These are phyloP conservation scores for Sycon ciliatum DNA, from an alignment of 37 sponge, comb jelly and placozoan genomes.

Conservation along the genomic window DNA sequence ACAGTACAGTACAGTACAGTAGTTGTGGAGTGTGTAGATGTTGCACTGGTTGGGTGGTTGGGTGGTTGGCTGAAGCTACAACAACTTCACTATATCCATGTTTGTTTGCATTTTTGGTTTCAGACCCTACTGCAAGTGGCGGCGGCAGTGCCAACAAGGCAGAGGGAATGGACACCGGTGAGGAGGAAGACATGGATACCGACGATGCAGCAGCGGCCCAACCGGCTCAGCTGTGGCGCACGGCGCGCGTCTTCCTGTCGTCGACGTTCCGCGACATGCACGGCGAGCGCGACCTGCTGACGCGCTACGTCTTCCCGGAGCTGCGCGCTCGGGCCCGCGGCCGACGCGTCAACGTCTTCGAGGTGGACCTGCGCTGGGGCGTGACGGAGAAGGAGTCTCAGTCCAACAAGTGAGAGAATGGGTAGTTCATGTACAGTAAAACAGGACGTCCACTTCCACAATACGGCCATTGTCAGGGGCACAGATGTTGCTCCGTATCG, in stretches of 20 bases:
- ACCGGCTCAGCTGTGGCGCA: constrained; percentile 58
- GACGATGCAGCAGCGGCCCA: too few species aligned
- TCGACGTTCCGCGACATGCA: constrained; percentile 97
- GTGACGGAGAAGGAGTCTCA: constrained; percentile 80
- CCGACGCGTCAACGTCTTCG: constrained; percentile 62
- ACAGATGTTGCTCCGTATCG: too few species aligned
- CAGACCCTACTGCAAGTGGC: background rate
- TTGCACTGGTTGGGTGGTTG: too few species aligned
- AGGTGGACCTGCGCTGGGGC: constrained; percentile 97
- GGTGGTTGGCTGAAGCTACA: too few species aligned
- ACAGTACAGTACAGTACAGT: too few species aligned
- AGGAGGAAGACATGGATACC: constrained; percentile 38
- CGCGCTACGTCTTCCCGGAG: constrained; percentile 84
- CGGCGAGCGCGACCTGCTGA: constrained; percentile 85
- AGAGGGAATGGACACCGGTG: constrained; percentile 12
- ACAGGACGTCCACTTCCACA: too few species aligned
- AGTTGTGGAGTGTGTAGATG: too few species aligned
- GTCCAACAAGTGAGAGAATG: constrained; percentile 39
- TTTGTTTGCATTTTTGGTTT: too few species aligned
- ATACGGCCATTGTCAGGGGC: too few species aligned
- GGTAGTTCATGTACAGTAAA: too few species aligned
- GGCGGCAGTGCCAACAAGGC: constrained; percentile 1
- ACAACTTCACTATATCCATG: too few species aligned
- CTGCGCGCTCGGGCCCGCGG: constrained; percentile 63
- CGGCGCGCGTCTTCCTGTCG: constrained; percentile 85